Conservation (phyloP, 2,888 invertebrate species). For the Mellilla xanthometata region DNA sequence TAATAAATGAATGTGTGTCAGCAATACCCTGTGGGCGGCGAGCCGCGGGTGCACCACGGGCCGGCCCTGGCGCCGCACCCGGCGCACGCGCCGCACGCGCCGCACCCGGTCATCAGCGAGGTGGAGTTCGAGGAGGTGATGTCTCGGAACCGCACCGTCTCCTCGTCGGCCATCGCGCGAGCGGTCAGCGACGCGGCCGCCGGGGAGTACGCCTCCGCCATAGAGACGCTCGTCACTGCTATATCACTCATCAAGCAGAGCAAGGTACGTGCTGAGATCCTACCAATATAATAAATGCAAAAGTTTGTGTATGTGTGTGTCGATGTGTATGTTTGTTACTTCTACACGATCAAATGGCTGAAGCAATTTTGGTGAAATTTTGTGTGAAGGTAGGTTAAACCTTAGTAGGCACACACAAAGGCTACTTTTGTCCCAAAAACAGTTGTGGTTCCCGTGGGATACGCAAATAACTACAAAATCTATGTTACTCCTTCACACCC, state of each 20-base stretch:
- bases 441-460: no score
- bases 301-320: no score
- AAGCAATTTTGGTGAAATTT: no score
- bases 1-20: no score
- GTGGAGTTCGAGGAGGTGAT: constrained; percentile 98
- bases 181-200: constrained; percentile 99
- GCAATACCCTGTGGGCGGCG: constrained; percentile 37
- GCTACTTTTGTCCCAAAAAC: no score
- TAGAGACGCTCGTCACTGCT: constrained; percentile 99
- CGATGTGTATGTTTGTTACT: no score
- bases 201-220: constrained; percentile 98
- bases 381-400: no score
- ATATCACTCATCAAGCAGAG: constrained; percentile 99
- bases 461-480: no score
- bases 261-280: constrained; percentile 83
- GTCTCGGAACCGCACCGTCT: constrained; percentile 98
- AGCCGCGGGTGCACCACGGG: constrained; percentile 30
- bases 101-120: constrained; percentile 86
- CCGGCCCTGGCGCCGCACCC: constrained; percentile 41
- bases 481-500: no score
- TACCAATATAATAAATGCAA: no score
- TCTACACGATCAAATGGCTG: no score
- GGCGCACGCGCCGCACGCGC: constrained; percentile 40
- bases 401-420: no score
- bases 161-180: constrained; percentile 97